A percentile compares a stretch with the other conserved stretches of the same genome.
Conservation (phyloP, 1,140 invertebrate genomes). For the Epicauta chinensis region DNA sequence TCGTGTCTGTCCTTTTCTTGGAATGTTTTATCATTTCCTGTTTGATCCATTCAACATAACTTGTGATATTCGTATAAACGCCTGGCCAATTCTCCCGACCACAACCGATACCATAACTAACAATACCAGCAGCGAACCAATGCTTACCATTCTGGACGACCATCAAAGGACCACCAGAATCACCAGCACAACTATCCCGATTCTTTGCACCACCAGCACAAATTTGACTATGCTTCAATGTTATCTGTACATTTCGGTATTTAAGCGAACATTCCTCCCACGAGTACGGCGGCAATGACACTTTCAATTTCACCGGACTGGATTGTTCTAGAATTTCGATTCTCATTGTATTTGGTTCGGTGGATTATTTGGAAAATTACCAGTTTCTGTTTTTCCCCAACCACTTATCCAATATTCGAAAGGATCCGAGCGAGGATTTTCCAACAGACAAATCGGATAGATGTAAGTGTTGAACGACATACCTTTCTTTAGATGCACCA, state of each 20-base stretch:
- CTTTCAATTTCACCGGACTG: conserved; percentile 20
- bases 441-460: conserved; percentile 58
- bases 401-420: conserved; percentile 32
- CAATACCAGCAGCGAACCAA: conserved; percentile 47
- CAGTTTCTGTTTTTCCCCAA: conserved; percentile 36
- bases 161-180: conserved; percentile 58
- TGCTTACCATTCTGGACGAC: conserved; percentile 7
- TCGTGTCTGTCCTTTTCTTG: conserved; percentile 7
- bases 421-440: conserved; percentile 3
- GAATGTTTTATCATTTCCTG: conserved; percentile 11
- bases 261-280: conserved; percentile 26
- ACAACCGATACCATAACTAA: conserved; percentile 56
- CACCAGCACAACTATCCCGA: conserved; percentile 51
- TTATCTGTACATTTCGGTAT: conserved; percentile 32
- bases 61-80: conserved; percentile 54
- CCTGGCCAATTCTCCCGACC: conserved; percentile 49
- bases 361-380: conserved; percentile 8
- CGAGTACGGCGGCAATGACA: conserved; percentile 31
- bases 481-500: conserved; percentile 48
- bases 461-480: conserved; percentile 43
- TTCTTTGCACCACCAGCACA: conserved; percentile 46
- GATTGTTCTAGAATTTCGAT: not conserved
- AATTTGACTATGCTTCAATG: conserved; percentile 37
- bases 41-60: conserved; percentile 51
- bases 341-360: not conserved